Percentiles rank a stretch among this genome's conserved stretches.
Evolutionary conservation across 2,113 vertebrate species (phyloP).

Genomic region (Athene cunicularia): DNA sequence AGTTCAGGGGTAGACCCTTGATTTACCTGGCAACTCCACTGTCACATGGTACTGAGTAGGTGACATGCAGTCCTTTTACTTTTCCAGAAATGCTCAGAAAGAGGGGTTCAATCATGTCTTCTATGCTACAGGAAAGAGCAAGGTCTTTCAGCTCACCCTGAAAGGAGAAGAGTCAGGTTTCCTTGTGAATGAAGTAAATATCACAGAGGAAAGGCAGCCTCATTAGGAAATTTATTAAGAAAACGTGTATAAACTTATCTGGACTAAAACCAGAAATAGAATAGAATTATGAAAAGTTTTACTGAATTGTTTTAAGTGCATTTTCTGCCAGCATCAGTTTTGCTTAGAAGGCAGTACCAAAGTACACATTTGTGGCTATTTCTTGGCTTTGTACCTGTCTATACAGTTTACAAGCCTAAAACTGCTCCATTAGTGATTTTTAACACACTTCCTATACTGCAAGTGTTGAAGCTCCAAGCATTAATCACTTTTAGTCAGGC

Average conservation of each 20-base stretch:
- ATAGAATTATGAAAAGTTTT: background rate
- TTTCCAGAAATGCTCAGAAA: conserved; percentile 80
- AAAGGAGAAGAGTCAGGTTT: background rate
- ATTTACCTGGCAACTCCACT: conserved; percentile 50
- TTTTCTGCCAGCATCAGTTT: background rate
- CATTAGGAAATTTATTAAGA: background rate
- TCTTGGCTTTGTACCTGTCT: background rate
- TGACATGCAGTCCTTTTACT: conserved; percentile 79
- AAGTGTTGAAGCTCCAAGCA: background rate
- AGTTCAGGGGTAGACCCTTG: background rate
- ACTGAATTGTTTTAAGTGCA: background rate
- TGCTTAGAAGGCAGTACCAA: background rate
- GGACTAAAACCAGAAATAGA: background rate
- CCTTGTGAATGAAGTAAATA: background rate
- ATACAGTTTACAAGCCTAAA: background rate
- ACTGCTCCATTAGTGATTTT: background rate
- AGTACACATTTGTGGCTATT: background rate
- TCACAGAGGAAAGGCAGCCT: background rate
- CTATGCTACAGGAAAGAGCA: conserved; percentile 81
- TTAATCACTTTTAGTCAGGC: background rate
- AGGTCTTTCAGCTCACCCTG: conserved; percentile 83
- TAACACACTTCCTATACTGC: background rate
- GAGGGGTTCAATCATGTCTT: conserved; percentile 83
- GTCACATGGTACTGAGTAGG: conserved; percentile 69
- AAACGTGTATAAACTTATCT: background rate